Evolutionary conservation across 2,113 vertebrate genomes (phyloP), one percentile per base, ranked within the genome.

Genomic region (Sebastes fasciatus): DNA sequence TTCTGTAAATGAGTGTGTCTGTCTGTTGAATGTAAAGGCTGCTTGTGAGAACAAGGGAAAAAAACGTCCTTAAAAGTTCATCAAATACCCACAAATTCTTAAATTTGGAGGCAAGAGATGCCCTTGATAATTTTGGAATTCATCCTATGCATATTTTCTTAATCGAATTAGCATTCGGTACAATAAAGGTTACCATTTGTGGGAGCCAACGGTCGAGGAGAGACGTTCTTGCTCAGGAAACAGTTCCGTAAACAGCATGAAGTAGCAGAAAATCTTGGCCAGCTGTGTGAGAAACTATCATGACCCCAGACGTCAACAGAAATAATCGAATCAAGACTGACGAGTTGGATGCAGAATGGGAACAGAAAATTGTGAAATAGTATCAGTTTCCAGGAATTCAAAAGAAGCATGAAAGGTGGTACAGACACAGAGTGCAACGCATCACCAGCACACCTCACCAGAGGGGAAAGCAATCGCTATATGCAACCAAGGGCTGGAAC

Each of bases 1-100:
- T 48, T 66, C 26, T 49, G 46, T 66, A 62, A 17, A 62, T 19
- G 17, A 48, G 48, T 16, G 40, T 42, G n/a, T 67, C 6, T 26
- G 46, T 51, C 26, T 68, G 54, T 48, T 77, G 21, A 19, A 9
- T 72, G 46, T 79, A 6, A 78, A 49, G 11, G 17, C 34, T 66
- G 60, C 14, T 46, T 48, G n/a, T 61, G 9, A 51, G 52, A 74
- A 65, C 2, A 77, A 76, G 16, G 58, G 64, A 42, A 10, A n/a
- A 65, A 51, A 58, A 17, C 0, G 1, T 21, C 43, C 51, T 58
- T 26, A 21, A 19, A 70, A 40, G 9, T 64, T 46, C 1, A 63
- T 48, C 1, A 55, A 70, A 69, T 51, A 45, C 2, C 52, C 43
- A 51, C 7, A 43, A 13, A 62, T 66, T 54, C 17, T 48, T 7